These are phyloP conservation scores for Numenius arquata DNA, from an alignment of 2,113 vertebrate genomes.

Conservation along the genomic window DNA sequence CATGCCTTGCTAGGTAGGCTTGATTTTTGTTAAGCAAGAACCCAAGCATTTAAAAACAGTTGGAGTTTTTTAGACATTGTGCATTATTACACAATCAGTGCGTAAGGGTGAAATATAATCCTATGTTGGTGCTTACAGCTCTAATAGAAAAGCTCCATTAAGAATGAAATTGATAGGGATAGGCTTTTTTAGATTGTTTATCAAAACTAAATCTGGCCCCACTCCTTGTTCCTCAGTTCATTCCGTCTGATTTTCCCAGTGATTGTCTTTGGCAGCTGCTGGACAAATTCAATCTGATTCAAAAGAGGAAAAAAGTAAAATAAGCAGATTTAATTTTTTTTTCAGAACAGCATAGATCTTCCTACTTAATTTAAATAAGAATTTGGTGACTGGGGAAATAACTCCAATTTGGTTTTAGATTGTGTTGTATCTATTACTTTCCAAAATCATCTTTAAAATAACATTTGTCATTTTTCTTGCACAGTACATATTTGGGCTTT, in stretches of 20 bases:
- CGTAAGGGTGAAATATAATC: not conserved
- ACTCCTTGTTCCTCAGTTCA: conserved; percentile 72
- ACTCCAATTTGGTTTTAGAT: not conserved
- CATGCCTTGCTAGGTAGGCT: not conserved
- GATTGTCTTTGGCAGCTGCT: conserved; percentile 77
- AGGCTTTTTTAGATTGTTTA: not conserved
- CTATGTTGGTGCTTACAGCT: not conserved
- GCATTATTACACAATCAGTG: not conserved
- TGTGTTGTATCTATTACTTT: not conserved
- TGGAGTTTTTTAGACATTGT: not conserved
- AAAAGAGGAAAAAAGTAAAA: not conserved
- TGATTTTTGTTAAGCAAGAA: not conserved
- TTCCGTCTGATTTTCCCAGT: conserved; percentile 77
- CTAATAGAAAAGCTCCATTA: not conserved
- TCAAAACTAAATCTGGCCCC: conserved; percentile 5
- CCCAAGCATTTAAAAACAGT: not conserved
- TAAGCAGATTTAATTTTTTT: not conserved
- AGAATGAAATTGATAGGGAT: not conserved
- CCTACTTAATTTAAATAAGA: not conserved
- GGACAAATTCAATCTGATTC: conserved; percentile 78
- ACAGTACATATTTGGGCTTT: not conserved
- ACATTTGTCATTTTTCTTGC: not conserved
- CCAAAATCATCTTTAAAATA: not conserved
- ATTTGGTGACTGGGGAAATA: not conserved
- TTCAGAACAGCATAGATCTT: not conserved